phyloP scores from a whole-genome alignment of 2,888 invertebrate species.

The Rhamphomyia laevipes region DNA sequence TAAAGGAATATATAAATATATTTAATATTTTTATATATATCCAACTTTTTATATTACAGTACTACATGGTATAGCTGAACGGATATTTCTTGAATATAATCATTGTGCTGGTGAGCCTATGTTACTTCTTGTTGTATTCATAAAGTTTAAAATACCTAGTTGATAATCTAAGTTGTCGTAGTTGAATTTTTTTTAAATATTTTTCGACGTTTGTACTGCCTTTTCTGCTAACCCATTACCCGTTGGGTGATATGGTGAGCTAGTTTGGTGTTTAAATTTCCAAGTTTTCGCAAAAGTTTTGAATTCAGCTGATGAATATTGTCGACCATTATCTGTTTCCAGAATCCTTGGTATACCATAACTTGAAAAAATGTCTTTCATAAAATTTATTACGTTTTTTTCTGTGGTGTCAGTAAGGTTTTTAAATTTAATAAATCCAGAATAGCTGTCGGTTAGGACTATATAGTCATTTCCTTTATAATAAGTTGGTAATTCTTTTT shows the following conservation, averaged over 20 bases:
- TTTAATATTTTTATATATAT: too few relatives aligned
- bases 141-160: slow-evolving; percentile 1
- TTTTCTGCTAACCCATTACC: slow-evolving; percentile 5
- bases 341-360: slow-evolving; percentile 13
- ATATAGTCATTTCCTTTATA: too few relatives aligned
- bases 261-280: slow-evolving; percentile 13
- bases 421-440: slow-evolving; percentile 4
- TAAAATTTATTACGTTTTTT: not conserved
- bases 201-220: slow-evolving; percentile 5
- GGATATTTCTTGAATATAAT: slow-evolving; percentile 4
- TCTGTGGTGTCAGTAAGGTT: not conserved
- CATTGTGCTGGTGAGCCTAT: slow-evolving; percentile 2
- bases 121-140: slow-evolving; percentile 2
- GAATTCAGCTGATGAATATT: slow-evolving; percentile 15
- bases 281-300: slow-evolving; percentile 15
- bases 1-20: too few relatives aligned
- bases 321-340: slow-evolving; percentile 16
- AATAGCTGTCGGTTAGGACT: slow-evolving; percentile 7
- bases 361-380: slow-evolving; percentile 1
- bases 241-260: slow-evolving; percentile 6
- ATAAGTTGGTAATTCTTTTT: too few relatives aligned
- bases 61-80: not conserved
- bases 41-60: too few relatives aligned
- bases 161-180: slow-evolving; percentile 6
- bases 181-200: slow-evolving; percentile 1